Evolutionary conservation across 1,140 invertebrate species (phyloP), one percentile per base, ranked within the genome.

Genomic region (Reticulitermes speratus): DNA sequence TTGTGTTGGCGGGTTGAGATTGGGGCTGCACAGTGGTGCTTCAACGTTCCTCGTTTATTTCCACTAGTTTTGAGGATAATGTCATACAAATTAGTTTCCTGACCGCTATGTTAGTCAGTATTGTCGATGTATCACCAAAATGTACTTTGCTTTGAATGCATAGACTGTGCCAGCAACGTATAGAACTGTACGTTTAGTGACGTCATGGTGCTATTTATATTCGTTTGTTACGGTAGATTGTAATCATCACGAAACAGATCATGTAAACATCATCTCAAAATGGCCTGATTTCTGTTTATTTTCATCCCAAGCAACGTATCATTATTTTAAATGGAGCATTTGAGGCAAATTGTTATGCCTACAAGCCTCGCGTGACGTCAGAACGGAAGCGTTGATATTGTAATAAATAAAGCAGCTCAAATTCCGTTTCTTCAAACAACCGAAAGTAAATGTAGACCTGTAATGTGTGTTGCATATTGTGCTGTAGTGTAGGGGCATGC

Each of bases 251-350:
- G 30, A 75, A 75, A 75, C 52, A 55, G 52, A 55, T 8, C 65
- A 9, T 75, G 65, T 75, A 75, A 75, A 75, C 14, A n/a, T 30
- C n/a, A 30, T 75, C 65, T 75, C 65, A 75, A 75, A 65, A 75
- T 69, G n/a, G n/a, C 65, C 65, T 75, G n/a, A 75, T n/a, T 75
- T 75, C 25, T 75, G 65, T 75, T 75, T 30, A 75, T 75, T 75
- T 75, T 30, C 25, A 75, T n/a, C 65, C 5, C 2, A 65, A 65
- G 25, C 59, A 65, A 65, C 48, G 59, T 25, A 65, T 65, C 21
- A 75, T 75, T 75, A 75, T 30, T 75, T 75, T 30, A 75, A 75
- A n/a, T n/a, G 25, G 1, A 16, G 5, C 65, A 75, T 75, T 75
- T 75, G n/a, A 16, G n/a, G 16, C n/a, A 11, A n/a, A 25, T 25